Conservation (phyloP, 2,888 invertebrate species). For the Macaria liturata region DNA sequence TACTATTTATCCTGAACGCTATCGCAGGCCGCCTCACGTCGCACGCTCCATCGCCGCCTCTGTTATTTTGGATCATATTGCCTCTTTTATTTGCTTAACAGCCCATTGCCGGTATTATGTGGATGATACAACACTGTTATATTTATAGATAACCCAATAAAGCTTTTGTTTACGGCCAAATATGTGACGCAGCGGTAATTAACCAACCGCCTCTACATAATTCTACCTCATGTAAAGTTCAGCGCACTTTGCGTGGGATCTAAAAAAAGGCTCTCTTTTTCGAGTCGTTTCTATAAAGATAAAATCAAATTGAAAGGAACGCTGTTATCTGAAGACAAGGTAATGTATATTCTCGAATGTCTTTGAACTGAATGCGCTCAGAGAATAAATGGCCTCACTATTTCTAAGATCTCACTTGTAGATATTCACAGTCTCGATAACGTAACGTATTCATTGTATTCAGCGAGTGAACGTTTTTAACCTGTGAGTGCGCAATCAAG, state of each 20-base stretch:
- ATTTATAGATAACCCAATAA: slow-evolving; percentile 19
- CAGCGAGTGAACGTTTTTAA: slow-evolving; percentile 54
- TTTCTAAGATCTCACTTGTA: slow-evolving; percentile 4
- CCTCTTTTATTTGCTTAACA: slow-evolving; percentile 50
- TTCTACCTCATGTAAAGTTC: slow-evolving; percentile 19
- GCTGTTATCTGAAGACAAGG: too few species aligned
- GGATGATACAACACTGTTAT: slow-evolving; percentile 34
- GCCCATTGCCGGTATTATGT: slow-evolving; percentile 39
- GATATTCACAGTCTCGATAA: slow-evolving; percentile 42
- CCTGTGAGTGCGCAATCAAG: slow-evolving; percentile 51
- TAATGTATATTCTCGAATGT: too few species aligned
- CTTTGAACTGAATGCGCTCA: slow-evolving; percentile 2
- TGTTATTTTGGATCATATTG: slow-evolving; percentile 47
- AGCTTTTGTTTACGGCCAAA: slow-evolving; percentile 18
- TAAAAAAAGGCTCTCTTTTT: too few species aligned
- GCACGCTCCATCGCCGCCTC: slow-evolving; percentile 48
- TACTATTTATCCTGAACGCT: slow-evolving; percentile 36
- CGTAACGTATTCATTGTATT: slow-evolving; percentile 57
- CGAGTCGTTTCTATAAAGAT: too few species aligned
- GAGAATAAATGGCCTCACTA: slow-evolving; percentile 9
- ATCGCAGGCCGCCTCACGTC: slow-evolving; percentile 34
- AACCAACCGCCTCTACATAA: slow-evolving; percentile 13
- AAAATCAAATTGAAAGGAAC: too few species aligned
- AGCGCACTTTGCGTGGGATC: not conserved
- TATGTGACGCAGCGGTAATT: slow-evolving; percentile 13